Evolutionary conservation across 1,140 invertebrate species (phyloP).

Genomic region (Drosophila sechellia): DNA sequence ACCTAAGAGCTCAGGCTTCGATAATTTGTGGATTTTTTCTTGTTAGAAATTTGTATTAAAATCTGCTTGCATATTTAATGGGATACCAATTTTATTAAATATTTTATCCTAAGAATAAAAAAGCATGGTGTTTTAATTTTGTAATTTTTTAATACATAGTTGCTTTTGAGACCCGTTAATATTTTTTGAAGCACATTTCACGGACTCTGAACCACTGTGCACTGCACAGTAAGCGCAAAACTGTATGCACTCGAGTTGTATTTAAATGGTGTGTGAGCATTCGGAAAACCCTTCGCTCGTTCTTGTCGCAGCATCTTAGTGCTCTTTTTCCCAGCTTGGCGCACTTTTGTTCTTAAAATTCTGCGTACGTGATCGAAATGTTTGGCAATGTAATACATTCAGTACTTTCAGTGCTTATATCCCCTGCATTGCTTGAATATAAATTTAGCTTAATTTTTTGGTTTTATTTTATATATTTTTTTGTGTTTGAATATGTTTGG

Average conservation of each 20-base stretch:
- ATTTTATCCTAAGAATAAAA: no score
- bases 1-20: no score
- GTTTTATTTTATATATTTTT: background rate
- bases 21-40: no score
- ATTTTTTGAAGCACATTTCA: background rate
- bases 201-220: background rate
- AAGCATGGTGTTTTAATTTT: no score
- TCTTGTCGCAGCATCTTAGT: constrained; percentile 46
- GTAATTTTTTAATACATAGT: no score
- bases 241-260: constrained; percentile 56
- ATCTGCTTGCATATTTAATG: no score
- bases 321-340: constrained; percentile 28
- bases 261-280: constrained; percentile 54
- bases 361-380: constrained; percentile 62
- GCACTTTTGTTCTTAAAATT: constrained; percentile 55
- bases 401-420: constrained; percentile 36
- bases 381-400: constrained; percentile 47
- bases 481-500: constrained; percentile 21
- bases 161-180: no score
- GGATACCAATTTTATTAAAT: no score
- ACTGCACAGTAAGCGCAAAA: constrained; percentile 20
- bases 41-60: no score
- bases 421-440: constrained; percentile 25
- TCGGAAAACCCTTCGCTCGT: constrained; percentile 28
- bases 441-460: constrained; percentile 28